These are phyloP conservation scores for Amphipyra berbera DNA, from an alignment of 2,888 invertebrate genomes.

Conservation along the genomic window DNA sequence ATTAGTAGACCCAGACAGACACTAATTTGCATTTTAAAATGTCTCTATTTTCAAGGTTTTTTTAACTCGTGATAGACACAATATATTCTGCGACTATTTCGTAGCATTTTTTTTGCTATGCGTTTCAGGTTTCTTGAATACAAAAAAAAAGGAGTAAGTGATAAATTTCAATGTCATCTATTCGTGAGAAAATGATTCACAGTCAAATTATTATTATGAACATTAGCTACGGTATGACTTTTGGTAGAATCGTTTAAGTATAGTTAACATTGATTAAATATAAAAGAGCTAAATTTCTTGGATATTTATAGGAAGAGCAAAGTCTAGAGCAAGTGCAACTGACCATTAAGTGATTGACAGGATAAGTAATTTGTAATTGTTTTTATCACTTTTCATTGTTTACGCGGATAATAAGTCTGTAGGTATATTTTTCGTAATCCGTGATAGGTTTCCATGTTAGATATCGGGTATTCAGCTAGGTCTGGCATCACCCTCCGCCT, in stretches of 20 bases:
- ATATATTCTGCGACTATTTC: constrained; percentile 49
- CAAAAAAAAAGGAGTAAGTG: not conserved
- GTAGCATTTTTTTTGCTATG: constrained; percentile 22
- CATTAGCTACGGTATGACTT: no score
- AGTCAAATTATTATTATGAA: not conserved
- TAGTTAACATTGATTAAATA: not conserved
- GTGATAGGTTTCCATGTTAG: no score
- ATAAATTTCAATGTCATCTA: constrained; percentile 18
- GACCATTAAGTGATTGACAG: not conserved
- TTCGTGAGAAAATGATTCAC: constrained; percentile 36
- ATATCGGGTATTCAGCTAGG: no score
- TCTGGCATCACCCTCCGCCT: no score
- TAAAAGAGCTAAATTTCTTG: not conserved
- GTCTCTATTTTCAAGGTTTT: constrained; percentile 68
- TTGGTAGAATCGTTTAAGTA: no score
- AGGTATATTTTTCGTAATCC: no score
- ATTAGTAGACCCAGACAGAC: constrained; percentile 65
- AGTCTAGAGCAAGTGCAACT: not conserved
- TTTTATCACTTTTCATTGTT: no score
- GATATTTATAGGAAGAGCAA: not conserved
- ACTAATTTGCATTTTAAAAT: constrained; percentile 70
- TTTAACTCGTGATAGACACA: constrained; percentile 51
- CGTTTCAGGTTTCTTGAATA: constrained; percentile 11
- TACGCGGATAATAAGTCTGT: no score
- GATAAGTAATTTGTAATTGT: no score